Conservation (phyloP, 2,797 vertebrate genomes). For the Calcarius lapponicus region DNA sequence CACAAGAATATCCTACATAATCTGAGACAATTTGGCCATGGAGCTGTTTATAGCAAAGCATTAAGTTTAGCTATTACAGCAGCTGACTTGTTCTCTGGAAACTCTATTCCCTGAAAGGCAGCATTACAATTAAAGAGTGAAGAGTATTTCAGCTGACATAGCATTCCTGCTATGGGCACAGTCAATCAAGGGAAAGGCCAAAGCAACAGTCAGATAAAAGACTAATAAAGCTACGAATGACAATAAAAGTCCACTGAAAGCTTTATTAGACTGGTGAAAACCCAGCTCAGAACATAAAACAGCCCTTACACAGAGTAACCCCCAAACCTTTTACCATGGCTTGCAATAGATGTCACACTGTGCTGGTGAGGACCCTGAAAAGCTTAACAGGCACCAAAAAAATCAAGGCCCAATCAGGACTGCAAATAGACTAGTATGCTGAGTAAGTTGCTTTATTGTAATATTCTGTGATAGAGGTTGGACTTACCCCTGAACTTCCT, state of each 20-base stretch:
- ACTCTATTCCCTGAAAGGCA: slow-evolving; percentile 32
- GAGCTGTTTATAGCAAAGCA: slow-evolving; percentile 22
- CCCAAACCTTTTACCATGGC: background rate
- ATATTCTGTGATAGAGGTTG: background rate
- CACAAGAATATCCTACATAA: background rate
- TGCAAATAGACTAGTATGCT: background rate
- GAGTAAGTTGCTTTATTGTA: background rate
- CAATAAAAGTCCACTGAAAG: slow-evolving; percentile 64
- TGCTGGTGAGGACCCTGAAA: background rate
- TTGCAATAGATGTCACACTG: background rate
- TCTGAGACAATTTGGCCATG: background rate
- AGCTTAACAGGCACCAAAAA: background rate
- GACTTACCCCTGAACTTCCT: background rate
- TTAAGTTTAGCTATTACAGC: background rate
- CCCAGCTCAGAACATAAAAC: slow-evolving; percentile 17
- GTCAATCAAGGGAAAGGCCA: slow-evolving; percentile 63
- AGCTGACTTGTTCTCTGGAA: slow-evolving; percentile 25
- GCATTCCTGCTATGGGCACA: slow-evolving; percentile 50
- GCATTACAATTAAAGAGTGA: slow-evolving; percentile 47
- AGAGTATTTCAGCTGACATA: slow-evolving; percentile 57
- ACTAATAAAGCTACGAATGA: slow-evolving; percentile 61
- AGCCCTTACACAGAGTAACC: background rate
- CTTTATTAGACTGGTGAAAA: slow-evolving; percentile 63
- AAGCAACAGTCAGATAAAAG: slow-evolving; percentile 64
- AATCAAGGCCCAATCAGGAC: background rate